Base-by-base conservation (phyloP, 2,113 vertebrate genomes). In the Thinocorus orbignyianus region DNA sequence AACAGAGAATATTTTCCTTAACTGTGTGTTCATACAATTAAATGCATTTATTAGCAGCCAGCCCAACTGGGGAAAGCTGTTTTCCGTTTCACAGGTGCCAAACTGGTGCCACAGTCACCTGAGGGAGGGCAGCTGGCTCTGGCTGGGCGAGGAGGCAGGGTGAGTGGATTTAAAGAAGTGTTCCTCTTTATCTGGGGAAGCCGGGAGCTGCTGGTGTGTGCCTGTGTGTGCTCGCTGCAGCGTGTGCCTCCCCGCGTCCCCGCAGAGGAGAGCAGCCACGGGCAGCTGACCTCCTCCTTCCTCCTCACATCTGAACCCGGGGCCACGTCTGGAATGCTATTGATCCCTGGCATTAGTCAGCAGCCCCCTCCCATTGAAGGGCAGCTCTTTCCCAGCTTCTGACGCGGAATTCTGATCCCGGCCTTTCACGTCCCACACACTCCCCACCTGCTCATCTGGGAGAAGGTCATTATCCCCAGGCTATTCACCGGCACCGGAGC, bases 361-460 rank as follows among this genome's bases (percentile, higher is more conserved):
- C 92, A 93, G 95, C 92, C 94, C 58, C 30, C 61, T 49, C 69
- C 79, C 74, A 76, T 24, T n/a, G 87, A 74, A 44, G 97, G 95
- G 48, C 96, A 78, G 91, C 95, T 86, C 94, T 93, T 98, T 98
- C 97, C 97, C 97, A 97, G 96, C 96, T 97, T 68, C 91, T 48
- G 88, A 64, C 88, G 35, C 62, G 72, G 72, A 92, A 92, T 58
- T 95, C 93, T 65, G 90, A 88, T 88, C 76, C 57, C 87, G 35
- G 85, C 76, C 84, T 83, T 86, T 82, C 95, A 92, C 42, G 82
- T 52, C 49, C 42, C 96, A 18, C 92, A 31, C 96, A 94, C 92
- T 85, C 95, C 97, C 98, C 98, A 97, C 97, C 97, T 97, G 97
- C 98, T 97, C 97, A 71, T 96, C 85, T 70, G 92, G 96, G 97